Percentiles rank a stretch among this genome's conserved stretches.
phyloP scores from a whole-genome alignment of 2,888 invertebrate genomes.

The Doris montereyensis region DNA sequence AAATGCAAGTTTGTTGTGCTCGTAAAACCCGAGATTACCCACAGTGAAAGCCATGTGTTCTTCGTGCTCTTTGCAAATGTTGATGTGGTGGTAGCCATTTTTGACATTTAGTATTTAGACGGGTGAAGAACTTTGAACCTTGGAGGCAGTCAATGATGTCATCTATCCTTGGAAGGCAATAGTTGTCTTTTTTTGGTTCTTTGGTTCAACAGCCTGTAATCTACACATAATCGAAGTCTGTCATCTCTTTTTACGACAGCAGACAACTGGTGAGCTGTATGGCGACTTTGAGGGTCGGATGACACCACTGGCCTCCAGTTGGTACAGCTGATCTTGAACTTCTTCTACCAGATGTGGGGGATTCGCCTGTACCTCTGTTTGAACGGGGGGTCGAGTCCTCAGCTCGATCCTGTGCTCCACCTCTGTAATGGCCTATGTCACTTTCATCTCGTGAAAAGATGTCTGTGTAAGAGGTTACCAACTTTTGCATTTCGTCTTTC shows the following conservation, averaged over 20 bases:
- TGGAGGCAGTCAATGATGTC: conserved; percentile 43
- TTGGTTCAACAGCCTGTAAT: conserved; percentile 43
- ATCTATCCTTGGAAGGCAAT: conserved; percentile 46
- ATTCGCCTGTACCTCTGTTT: conserved; percentile 44
- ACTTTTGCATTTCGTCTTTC: neutral
- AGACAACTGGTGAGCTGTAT: conserved; percentile 44
- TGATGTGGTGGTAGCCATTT: conserved; percentile 36
- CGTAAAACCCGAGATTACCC: conserved; percentile 33
- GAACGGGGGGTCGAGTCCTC: conserved; percentile 41
- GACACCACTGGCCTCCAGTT: conserved; percentile 44
- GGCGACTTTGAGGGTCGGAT: conserved; percentile 44
- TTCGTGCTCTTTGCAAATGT: too few species aligned
- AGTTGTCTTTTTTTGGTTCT: conserved; percentile 47
- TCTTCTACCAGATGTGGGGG: conserved; percentile 49
- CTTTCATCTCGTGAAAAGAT: neutral
- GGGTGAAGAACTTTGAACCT: conserved; percentile 41
- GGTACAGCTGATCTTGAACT: conserved; percentile 45
- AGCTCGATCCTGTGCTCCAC: neutral
- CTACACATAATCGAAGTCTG: conserved; percentile 44
- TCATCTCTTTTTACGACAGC: conserved; percentile 45
- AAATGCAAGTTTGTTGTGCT: conserved; percentile 11
- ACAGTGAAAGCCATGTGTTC: conserved; percentile 45
- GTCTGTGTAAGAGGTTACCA: neutral
- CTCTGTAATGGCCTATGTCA: neutral
- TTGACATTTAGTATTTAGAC: conserved; percentile 44